These are phyloP conservation scores for Xyrauchen texanus DNA, from an alignment of 2,113 vertebrate genomes.

Conservation along the genomic window DNA sequence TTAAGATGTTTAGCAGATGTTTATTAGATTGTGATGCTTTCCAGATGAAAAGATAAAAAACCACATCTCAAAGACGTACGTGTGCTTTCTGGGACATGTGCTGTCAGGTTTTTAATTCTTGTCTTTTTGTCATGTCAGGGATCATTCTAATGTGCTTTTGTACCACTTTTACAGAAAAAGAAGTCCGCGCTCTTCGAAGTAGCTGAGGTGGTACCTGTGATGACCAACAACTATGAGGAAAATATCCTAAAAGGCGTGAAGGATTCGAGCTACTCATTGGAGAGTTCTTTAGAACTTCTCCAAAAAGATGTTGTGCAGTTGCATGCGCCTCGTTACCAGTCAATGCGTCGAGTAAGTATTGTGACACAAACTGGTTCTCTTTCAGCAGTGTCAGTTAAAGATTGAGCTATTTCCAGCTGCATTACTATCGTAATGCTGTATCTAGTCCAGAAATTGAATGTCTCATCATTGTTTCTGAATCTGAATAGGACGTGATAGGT, in stretches of 20 bases:
- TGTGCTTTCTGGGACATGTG: no score
- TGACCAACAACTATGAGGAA: constrained; percentile 99
- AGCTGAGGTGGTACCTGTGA: constrained; percentile 98
- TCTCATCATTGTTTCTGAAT: constrained; percentile 10
- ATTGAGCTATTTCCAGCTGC: background rate
- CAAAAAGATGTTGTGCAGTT: constrained; percentile 98
- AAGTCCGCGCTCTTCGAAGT: constrained; percentile 99
- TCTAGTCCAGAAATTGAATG: no score
- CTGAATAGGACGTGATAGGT: constrained; percentile 90
- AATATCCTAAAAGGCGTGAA: constrained; percentile 97
- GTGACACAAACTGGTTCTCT: background rate
- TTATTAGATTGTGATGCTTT: no score
- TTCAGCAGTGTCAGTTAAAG: background rate
- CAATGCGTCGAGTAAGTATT: constrained; percentile 92
- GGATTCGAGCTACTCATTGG: constrained; percentile 94
- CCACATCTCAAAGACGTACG: no score
- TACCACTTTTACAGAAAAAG: constrained; percentile 82
- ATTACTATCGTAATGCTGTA: background rate
- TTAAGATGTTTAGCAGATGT: no score
- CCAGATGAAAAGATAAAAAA: no score
- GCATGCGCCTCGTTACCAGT: constrained; percentile 98
- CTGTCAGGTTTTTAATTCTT: no score
- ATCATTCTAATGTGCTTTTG: background rate
- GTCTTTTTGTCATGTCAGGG: no score
- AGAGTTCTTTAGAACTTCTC: constrained; percentile 97